phyloP scores from a whole-genome alignment of 2,797 vertebrate genomes.

The Allochrocebus solatus region DNA sequence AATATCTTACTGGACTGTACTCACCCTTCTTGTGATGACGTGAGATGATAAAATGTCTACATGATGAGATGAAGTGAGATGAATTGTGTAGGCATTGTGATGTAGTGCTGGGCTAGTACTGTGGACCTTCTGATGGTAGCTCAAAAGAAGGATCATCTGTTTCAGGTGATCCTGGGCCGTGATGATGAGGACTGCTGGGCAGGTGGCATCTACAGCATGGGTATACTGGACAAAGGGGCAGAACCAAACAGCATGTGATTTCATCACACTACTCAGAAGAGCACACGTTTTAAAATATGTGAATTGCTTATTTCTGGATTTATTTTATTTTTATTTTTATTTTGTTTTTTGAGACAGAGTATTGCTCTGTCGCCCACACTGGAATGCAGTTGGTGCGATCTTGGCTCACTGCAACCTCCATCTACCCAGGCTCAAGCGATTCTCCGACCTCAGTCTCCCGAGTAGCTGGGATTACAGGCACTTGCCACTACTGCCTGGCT shows the following conservation, averaged over 20 bases:
- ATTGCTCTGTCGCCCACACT: not conserved
- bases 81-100: not conserved
- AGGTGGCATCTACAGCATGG: not conserved
- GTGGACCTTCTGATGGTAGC: not conserved
- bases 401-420: not conserved
- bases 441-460: not conserved
- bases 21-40: not conserved
- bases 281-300: not conserved
- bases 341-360: too few species aligned
- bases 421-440: not conserved
- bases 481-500: not conserved
- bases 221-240: not conserved
- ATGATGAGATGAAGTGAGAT: not conserved
- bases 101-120: not conserved
- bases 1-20: not conserved
- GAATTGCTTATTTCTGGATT: not conserved
- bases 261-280: not conserved
- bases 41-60: not conserved
- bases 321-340: not conserved
- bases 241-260: not conserved
- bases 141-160: not conserved
- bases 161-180: not conserved
- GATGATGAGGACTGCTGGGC: not conserved
- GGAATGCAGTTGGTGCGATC: not conserved
- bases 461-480: not conserved